Percentiles rank a stretch among this genome's conserved stretches.
These are phyloP conservation scores for Keiferia lycopersicella DNA, from an alignment of 2,888 invertebrate species.

Conservation along the genomic window DNA sequence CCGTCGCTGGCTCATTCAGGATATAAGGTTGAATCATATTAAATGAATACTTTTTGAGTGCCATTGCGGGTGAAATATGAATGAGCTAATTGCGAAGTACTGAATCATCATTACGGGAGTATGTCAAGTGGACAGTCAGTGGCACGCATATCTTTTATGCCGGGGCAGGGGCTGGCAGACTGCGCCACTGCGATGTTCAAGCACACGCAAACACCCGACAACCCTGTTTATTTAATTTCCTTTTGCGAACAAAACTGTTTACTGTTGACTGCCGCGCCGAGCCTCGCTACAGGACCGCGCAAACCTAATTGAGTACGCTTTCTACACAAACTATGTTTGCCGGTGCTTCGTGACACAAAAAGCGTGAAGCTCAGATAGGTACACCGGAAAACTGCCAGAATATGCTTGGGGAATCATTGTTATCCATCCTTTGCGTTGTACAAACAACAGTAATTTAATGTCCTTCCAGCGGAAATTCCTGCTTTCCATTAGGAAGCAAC, in stretches of 20 bases:
- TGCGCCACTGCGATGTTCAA: neutral
- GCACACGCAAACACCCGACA: conserved; percentile 22
- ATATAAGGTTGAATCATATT: neutral
- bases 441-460: conserved; percentile 9
- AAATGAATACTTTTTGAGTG: neutral
- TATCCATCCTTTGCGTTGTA: neutral
- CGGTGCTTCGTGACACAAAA: conserved; percentile 25
- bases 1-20: neutral
- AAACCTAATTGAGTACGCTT: conserved; percentile 41
- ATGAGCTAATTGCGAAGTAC: conserved; percentile 55
- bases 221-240: conserved; percentile 54
- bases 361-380: conserved; percentile 8
- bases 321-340: conserved; percentile 40
- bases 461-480: conserved; percentile 1
- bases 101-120: conserved; percentile 62
- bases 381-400: neutral
- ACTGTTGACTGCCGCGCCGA: conserved; percentile 31
- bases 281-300: conserved; percentile 35
- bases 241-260: conserved; percentile 43
- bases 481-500: neutral
- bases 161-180: neutral
- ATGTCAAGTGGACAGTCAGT: conserved; percentile 58
- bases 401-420: conserved; percentile 2
- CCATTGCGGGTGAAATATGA: conserved; percentile 8
- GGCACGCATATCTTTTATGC: conserved; percentile 39